Conservation (phyloP, 2,797 vertebrate species). For the Botia kubotai region DNA sequence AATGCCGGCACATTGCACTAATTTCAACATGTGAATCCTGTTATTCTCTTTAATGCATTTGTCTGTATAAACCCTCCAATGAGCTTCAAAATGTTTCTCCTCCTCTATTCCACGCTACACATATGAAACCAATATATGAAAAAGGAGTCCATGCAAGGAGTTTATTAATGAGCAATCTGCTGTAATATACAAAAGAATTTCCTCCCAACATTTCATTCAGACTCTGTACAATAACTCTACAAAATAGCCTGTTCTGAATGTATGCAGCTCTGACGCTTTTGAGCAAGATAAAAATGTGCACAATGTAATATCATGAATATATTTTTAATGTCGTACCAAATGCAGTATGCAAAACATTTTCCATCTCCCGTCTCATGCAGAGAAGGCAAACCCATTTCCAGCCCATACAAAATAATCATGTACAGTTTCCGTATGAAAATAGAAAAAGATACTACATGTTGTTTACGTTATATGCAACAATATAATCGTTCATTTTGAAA, state of each 20-base stretch:
- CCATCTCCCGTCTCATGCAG: slow-evolving; percentile 76
- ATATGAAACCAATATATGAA: slow-evolving; percentile 44
- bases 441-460: slow-evolving; percentile 80
- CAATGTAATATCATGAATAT: slow-evolving; percentile 84
- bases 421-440: slow-evolving; percentile 84
- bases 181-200: slow-evolving; percentile 77
- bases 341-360: slow-evolving; percentile 79
- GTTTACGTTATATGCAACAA: slow-evolving; percentile 74
- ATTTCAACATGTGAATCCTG: background rate
- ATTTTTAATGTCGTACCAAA: slow-evolving; percentile 84
- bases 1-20: background rate
- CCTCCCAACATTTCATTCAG: slow-evolving; percentile 74
- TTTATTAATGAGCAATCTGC: slow-evolving; percentile 83
- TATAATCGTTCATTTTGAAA: slow-evolving; percentile 74
- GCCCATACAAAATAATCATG: slow-evolving; percentile 76
- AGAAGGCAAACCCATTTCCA: slow-evolving; percentile 65
- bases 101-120: background rate
- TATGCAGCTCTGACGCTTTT: slow-evolving; percentile 78
- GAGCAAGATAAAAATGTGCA: slow-evolving; percentile 83
- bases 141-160: slow-evolving; percentile 79
- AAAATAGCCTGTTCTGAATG: slow-evolving; percentile 82
- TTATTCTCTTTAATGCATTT: background rate
- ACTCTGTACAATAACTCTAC: slow-evolving; percentile 78
- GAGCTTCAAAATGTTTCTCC: background rate
- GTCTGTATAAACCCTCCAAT: background rate